These are phyloP conservation scores for Formicarius rufipectus DNA, from an alignment of 2,113 vertebrate species.

Conservation along the genomic window DNA sequence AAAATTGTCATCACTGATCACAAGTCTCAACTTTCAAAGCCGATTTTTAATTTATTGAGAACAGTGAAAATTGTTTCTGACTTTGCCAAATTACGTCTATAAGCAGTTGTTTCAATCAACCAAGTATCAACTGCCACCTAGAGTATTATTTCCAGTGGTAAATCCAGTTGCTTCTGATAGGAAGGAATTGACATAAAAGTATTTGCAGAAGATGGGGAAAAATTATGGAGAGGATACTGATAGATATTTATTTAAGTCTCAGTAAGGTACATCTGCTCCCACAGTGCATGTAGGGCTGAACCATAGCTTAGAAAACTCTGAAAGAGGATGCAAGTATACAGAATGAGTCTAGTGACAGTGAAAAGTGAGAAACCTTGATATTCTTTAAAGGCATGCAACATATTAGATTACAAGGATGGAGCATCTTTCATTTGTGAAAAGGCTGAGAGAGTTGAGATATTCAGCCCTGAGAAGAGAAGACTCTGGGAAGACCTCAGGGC, in stretches of 20 bases:
- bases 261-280: neutral
- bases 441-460: neutral
- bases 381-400: neutral
- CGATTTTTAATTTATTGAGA: constrained; percentile 18
- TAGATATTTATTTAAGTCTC: neutral
- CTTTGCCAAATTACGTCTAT: neutral
- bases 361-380: neutral
- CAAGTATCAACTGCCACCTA: neutral
- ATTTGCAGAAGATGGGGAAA: neutral
- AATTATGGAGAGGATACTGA: neutral
- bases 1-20: neutral
- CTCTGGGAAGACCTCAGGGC: neutral
- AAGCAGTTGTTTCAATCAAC: neutral
- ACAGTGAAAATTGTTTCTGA: neutral
- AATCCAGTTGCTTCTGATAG: neutral
- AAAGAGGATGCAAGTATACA: neutral
- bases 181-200: neutral
- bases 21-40: neutral
- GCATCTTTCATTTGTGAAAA: neutral
- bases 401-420: neutral
- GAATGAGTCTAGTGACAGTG: neutral
- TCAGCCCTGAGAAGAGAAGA: neutral
- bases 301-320: neutral
- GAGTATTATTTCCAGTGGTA: neutral
- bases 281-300: neutral